These are phyloP conservation scores for Ichneumoninae sp. DNA, from an alignment of 2,888 invertebrate species.

Conservation along the genomic window DNA sequence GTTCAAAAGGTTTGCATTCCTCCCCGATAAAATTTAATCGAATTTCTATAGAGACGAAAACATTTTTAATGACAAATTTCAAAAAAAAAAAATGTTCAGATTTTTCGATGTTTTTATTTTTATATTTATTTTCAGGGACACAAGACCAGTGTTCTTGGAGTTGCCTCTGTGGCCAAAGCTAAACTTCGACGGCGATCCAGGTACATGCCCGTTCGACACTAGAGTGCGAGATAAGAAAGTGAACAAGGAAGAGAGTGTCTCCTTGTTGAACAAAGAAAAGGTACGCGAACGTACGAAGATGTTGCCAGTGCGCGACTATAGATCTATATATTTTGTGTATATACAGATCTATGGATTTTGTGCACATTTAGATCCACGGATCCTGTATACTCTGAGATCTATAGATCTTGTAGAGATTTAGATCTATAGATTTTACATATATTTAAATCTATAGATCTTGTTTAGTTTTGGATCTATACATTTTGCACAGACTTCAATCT, in stretches of 20 bases:
- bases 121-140: constrained; percentile 82
- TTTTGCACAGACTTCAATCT: too few relatives aligned
- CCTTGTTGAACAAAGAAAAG: constrained; percentile 76
- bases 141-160: constrained; percentile 88
- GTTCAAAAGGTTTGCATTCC: constrained; percentile 86
- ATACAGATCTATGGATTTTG: neutral
- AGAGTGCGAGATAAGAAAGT: constrained; percentile 76
- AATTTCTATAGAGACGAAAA: neutral
- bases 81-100: too few relatives aligned
- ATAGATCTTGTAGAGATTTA: too few relatives aligned
- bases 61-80: neutral
- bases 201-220: constrained; percentile 83
- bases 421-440: too few relatives aligned
- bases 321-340: neutral
- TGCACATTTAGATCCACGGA: too few relatives aligned
- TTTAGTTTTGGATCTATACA: neutral
- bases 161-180: constrained; percentile 88
- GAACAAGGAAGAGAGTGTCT: constrained; percentile 76
- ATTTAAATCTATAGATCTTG: too few relatives aligned
- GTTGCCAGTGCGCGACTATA: neutral
- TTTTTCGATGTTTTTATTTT: neutral
- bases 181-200: constrained; percentile 83
- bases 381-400: too few relatives aligned
- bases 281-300: constrained; percentile 65
- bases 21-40: neutral